Percentiles rank a stretch among this genome's conserved stretches.
Conservation (phyloP, 2,888 invertebrate species). For the Schizotus pectinicornis region DNA sequence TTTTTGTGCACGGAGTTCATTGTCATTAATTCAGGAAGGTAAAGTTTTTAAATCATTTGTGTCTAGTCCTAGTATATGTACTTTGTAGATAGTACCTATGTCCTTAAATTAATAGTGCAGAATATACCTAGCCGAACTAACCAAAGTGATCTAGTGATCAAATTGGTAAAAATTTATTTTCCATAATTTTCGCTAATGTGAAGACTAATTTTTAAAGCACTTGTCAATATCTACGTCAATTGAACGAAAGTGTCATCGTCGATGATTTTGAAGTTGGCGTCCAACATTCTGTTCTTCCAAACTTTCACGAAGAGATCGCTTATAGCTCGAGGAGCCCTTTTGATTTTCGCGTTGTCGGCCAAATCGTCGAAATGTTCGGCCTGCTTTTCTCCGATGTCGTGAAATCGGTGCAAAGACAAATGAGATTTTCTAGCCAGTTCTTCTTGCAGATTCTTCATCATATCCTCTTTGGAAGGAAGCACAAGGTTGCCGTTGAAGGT, state of each 20-base stretch:
- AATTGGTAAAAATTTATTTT: too few relatives aligned
- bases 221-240: constrained; percentile 4
- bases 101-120: too few relatives aligned
- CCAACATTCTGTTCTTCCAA: constrained; percentile 67
- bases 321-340: constrained; percentile 71
- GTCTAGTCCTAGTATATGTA: too few relatives aligned
- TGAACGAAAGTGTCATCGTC: constrained; percentile 64
- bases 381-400: constrained; percentile 74
- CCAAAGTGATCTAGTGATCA: too few relatives aligned
- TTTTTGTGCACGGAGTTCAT: too few relatives aligned
- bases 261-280: constrained; percentile 69
- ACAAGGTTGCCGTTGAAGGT: constrained; percentile 63
- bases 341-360: constrained; percentile 67
- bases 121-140: too few relatives aligned
- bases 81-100: too few relatives aligned
- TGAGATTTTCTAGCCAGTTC: constrained; percentile 67
- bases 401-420: constrained; percentile 72
- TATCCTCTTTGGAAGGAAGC: constrained; percentile 68
- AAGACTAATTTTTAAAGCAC: too few relatives aligned
- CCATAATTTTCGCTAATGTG: too few relatives aligned
- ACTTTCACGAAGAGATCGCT: constrained; percentile 74
- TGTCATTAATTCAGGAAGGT: too few relatives aligned
- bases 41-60: too few relatives aligned
- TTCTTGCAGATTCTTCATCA: constrained; percentile 65
- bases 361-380: constrained; percentile 74